Evolutionary conservation across 2,797 vertebrate species (phyloP).

Genomic region (Otolemur crassicaudatus): DNA sequence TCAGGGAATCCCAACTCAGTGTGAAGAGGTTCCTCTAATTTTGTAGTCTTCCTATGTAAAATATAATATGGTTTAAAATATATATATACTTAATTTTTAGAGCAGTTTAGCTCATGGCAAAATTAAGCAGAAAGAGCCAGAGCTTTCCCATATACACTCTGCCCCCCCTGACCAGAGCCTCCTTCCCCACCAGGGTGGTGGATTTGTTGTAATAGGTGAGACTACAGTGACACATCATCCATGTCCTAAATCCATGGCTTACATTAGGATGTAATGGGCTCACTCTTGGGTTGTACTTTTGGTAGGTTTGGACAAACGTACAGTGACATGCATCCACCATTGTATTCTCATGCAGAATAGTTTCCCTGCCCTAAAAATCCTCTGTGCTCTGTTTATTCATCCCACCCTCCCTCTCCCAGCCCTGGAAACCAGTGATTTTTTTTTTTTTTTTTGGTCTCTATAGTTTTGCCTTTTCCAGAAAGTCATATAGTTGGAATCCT

Average conservation of each 20-base stretch:
- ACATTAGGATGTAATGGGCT: not conserved
- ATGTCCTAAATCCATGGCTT: not conserved
- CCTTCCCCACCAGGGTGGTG: not conserved
- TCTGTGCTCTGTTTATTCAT: not conserved
- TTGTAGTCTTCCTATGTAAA: not conserved
- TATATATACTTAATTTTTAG: not conserved
- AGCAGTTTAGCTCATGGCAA: not conserved
- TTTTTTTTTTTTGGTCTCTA: not conserved
- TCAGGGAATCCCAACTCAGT: not conserved
- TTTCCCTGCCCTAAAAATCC: not conserved
- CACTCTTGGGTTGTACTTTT: not conserved
- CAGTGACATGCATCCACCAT: not conserved
- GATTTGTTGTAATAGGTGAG: not conserved
- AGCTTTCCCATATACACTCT: not conserved
- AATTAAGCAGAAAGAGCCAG: not conserved
- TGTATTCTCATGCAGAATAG: not conserved
- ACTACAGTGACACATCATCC: not conserved
- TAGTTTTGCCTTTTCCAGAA: slow-evolving; percentile 8
- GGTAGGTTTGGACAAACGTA: not conserved
- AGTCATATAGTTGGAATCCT: not conserved
- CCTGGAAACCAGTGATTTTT: not conserved
- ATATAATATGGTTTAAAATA: not conserved
- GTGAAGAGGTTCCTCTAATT: not conserved
- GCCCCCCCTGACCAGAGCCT: rapidly evolving
- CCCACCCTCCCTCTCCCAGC: not conserved